Evolutionary conservation across 2,888 invertebrate species (phyloP), one percentile per base, ranked within the genome.

Genomic region (Napeogenes sylphis): DNA sequence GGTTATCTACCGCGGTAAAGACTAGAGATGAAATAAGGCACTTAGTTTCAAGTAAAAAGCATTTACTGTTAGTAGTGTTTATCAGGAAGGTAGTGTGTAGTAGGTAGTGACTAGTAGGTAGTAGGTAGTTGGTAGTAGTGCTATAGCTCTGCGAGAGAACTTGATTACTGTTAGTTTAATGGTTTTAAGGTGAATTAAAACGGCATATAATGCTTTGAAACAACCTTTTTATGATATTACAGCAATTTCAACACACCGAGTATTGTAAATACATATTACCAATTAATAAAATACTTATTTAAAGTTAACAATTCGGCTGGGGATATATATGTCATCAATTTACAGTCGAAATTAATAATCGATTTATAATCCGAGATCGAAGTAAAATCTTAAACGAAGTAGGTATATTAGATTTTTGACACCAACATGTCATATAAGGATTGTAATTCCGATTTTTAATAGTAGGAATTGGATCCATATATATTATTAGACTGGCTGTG

Each of bases 91-190:
- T 21, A 21, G 21, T 21, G 21, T 21, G 21, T 21, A 21, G 21
- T 21, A 21, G 21, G 21, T 21, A 21, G n/a, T n/a, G n/a, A n/a
- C n/a, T n/a, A n/a, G 21, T 21, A 21, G 21, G 21, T 21, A 21
- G 21, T 21, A 21, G 21, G 21, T 21, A n/a, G n/a, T 46, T 47
- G 55, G 60, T 60, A 60, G 55, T 60, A 46, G 60, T 56, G 46
- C 60, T 33, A 60, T 60, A 60, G 55, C 55, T 45, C 21, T 47
- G 33, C 46, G 13, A 56, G 55, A 35, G 55, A 60, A 60, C 55
- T 60, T 60, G 60, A 47, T 60, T 60, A 60, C 60, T 33, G 60
- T 47, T 60, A 60, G n/a, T 38, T 33, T 60, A 60, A 60, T 60
- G 38, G 60, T 55, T 60, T 55, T 45, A 55, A 56, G 55, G 55